Evolutionary conservation across 1,140 invertebrate genomes (phyloP).

Genomic region (Asobara japonica): DNA sequence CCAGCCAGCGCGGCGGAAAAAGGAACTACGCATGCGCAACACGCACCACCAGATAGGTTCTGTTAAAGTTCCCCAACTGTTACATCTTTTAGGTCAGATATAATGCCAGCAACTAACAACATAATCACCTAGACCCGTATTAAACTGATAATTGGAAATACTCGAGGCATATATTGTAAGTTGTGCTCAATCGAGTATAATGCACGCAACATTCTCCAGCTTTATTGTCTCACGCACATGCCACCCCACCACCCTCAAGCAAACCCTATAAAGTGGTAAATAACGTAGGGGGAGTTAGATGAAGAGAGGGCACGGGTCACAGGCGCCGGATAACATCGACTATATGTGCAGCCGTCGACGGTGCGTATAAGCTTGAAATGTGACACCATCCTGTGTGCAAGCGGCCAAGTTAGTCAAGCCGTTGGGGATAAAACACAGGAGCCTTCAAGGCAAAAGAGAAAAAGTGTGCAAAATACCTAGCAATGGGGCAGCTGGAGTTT

Average conservation of each 20-base stretch:
- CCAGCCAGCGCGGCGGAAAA: too few species aligned
- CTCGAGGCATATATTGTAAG: neutral
- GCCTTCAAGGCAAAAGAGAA: slow-evolving; percentile 9
- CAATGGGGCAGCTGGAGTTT: too few species aligned
- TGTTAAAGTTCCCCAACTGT: too few species aligned
- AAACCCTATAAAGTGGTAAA: slow-evolving; percentile 6
- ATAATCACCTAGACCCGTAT: neutral
- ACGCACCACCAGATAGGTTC: too few species aligned
- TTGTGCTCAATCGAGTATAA: neutral
- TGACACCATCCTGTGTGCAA: slow-evolving; percentile 47
- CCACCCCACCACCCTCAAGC: neutral
- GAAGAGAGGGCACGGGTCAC: slow-evolving; percentile 22
- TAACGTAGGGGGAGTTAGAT: neutral
- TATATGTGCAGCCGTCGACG: slow-evolving; percentile 33
- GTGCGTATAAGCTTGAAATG: slow-evolving; percentile 57
- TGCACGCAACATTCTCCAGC: neutral
- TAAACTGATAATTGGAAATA: neutral
- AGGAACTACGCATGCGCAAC: too few species aligned
- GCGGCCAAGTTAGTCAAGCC: slow-evolving; percentile 30
- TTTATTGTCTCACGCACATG: neutral
- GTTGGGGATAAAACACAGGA: slow-evolving; percentile 21
- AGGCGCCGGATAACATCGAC: slow-evolving; percentile 22
- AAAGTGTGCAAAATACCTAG: slow-evolving; percentile 1
- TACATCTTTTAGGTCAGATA: too few species aligned
- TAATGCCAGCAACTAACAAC: neutral